These are phyloP conservation scores for Drosophila subpulchrella DNA, from an alignment of 1,140 invertebrate species.

Conservation along the genomic window DNA sequence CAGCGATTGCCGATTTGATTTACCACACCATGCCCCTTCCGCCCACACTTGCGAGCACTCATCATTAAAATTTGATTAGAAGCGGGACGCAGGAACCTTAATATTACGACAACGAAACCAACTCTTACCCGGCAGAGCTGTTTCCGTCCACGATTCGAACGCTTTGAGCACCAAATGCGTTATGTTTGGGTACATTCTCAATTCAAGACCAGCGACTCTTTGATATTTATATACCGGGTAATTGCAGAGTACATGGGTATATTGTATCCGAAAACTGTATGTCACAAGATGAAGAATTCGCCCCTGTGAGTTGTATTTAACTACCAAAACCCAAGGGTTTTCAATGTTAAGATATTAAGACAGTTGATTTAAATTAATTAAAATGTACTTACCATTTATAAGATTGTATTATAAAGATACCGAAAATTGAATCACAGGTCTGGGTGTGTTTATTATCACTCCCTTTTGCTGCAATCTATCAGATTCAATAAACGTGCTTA, in stretches of 20 bases:
- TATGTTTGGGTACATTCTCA: slow-evolving; percentile 47
- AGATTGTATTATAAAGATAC: no score
- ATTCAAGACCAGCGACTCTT: slow-evolving; percentile 49
- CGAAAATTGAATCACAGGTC: no score
- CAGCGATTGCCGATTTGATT: slow-evolving; percentile 6
- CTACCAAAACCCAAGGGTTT: no score
- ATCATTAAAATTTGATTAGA: slow-evolving; percentile 18
- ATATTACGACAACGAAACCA: slow-evolving; percentile 3
- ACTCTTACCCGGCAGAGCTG: slow-evolving; percentile 46
- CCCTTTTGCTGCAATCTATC: background rate
- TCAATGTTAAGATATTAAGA: no score
- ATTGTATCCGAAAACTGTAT: background rate
- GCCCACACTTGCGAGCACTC: slow-evolving; percentile 8
- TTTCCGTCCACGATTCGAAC: slow-evolving; percentile 28
- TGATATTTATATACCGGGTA: slow-evolving; percentile 22
- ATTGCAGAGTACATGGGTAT: background rate
- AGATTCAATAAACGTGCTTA: background rate
- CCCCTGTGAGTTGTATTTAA: background rate
- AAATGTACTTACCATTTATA: no score
- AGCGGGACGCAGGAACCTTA: slow-evolving; percentile 2
- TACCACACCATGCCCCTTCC: background rate
- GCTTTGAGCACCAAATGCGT: slow-evolving; percentile 54
- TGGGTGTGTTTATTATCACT: background rate
- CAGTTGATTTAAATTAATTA: no score
- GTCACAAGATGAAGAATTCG: background rate